Conservation (phyloP, 2,797 vertebrate genomes). For the Chaetodon trifasciatus region DNA sequence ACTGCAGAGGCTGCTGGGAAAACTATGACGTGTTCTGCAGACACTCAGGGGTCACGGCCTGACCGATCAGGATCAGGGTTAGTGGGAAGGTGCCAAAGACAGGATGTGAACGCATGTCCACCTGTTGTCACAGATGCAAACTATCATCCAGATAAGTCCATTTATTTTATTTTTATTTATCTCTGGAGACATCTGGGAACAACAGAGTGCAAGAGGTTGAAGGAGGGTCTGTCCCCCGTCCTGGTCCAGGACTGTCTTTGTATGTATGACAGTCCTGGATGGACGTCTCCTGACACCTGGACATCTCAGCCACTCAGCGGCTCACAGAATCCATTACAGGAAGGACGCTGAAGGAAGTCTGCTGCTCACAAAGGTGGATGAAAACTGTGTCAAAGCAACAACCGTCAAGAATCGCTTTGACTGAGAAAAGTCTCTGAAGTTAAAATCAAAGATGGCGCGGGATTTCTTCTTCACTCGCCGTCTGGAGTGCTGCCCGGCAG, state of each 20-base stretch:
- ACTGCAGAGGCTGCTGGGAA: conserved; percentile 78
- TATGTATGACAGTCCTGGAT: neutral
- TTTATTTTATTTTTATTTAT: too few species aligned
- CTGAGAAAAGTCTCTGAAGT: too few species aligned
- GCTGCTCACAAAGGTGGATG: neutral
- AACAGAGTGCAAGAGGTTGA: conserved; percentile 20
- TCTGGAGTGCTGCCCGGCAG: neutral
- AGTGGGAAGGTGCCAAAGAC: conserved; percentile 70
- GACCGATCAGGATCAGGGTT: conserved; percentile 67
- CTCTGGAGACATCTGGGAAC: conserved; percentile 31
- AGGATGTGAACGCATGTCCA: conserved; percentile 36
- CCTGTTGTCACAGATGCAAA: conserved; percentile 39
- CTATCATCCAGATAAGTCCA: neutral
- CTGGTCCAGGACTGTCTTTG: conserved; percentile 10
- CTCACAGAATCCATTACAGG: neutral
- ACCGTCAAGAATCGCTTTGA: neutral
- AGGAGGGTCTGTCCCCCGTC: neutral
- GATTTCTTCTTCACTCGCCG: neutral
- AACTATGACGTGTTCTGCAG: conserved; percentile 66
- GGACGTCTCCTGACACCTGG: neutral
- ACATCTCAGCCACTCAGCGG: neutral
- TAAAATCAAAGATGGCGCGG: neutral
- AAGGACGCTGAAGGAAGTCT: neutral
- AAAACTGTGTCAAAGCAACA: neutral
- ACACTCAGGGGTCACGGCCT: conserved; percentile 79